Evolutionary conservation across 2,888 invertebrate species (phyloP).

Genomic region (Sphaerophoria rueppellii): DNA sequence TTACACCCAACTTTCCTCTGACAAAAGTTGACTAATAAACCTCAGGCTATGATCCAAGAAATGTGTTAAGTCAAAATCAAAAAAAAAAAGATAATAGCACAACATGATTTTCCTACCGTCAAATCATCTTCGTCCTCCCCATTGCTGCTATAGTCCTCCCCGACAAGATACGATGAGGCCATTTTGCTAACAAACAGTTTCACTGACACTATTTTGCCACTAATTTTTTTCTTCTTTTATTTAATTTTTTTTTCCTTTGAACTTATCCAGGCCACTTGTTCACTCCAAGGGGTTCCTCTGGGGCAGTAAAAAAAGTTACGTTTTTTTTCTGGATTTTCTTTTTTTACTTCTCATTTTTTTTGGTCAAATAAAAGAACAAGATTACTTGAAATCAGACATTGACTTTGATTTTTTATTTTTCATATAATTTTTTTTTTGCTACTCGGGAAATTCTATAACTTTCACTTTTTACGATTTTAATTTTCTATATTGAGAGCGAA

Average conservation of each 20-base stretch:
- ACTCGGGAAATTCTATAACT: not conserved
- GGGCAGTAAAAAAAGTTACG: not conserved
- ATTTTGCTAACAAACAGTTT: conserved; percentile 51
- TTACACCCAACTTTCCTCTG: not conserved
- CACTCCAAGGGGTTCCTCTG: conserved; percentile 15
- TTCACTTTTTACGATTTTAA: conserved; percentile 22
- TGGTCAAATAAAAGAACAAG: not conserved
- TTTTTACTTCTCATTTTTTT: conserved; percentile 8
- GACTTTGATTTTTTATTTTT: not conserved
- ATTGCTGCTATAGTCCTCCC: conserved; percentile 70
- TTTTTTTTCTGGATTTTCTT: conserved; percentile 1
- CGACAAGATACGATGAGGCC: conserved; percentile 64
- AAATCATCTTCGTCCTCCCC: conserved; percentile 69
- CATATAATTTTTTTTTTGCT: not conserved
- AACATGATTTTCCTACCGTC: conserved; percentile 49
- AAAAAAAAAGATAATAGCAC: not conserved
- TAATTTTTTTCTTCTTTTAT: not conserved
- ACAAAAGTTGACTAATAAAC: not conserved
- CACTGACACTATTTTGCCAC: conserved; percentile 50
- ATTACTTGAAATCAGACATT: not conserved
- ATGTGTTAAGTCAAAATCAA: not conserved
- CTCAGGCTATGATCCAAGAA: not conserved
- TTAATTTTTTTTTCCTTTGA: conserved; percentile 1
- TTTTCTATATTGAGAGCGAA: conserved; percentile 9
- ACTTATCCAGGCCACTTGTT: conserved; percentile 27